Evolutionary conservation across 2,888 invertebrate genomes (phyloP).

Genomic region (Steinernema carpocapsae): DNA sequence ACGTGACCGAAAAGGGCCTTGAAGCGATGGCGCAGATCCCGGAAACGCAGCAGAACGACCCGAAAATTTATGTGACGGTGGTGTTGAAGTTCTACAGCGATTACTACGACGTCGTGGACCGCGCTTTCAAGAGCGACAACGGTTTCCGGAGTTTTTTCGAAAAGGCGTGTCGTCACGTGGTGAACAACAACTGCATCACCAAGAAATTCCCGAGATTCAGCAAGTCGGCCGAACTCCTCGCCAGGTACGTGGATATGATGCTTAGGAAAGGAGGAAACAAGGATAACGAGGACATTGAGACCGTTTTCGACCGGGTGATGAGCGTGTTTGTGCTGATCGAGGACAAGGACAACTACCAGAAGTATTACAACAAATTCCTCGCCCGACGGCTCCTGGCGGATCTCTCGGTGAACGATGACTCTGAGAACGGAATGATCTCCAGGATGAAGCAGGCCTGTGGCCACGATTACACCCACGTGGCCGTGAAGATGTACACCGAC

Average conservation of each 20-base stretch:
- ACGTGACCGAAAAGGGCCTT: slow-evolving; percentile 90
- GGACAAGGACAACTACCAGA: slow-evolving; percentile 70
- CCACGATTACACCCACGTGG: neutral
- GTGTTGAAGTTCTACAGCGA: neutral
- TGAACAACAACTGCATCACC: neutral
- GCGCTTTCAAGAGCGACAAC: neutral
- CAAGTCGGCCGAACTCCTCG: slow-evolving; percentile 6
- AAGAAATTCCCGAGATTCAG: neutral
- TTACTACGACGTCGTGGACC: neutral
- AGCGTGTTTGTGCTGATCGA: slow-evolving; percentile 4
- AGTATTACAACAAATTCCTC: slow-evolving; percentile 15
- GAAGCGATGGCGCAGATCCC: slow-evolving; percentile 88
- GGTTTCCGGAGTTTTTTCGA: neutral
- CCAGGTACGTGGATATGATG: neutral
- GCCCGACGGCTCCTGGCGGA: neutral
- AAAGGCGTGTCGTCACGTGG: neutral
- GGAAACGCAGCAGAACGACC: neutral
- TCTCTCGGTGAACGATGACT: slow-evolving; percentile 14
- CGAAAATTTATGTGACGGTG: neutral
- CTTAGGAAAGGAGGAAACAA: slow-evolving; percentile 4
- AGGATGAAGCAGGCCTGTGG: slow-evolving; percentile 16
- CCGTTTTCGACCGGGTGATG: neutral
- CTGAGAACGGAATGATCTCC: neutral
- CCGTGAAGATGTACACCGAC: slow-evolving; percentile 19
- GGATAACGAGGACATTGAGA: neutral